Evolutionary conservation across 2,797 vertebrate species (phyloP).

Genomic region (Phalanger gymnotis): DNA sequence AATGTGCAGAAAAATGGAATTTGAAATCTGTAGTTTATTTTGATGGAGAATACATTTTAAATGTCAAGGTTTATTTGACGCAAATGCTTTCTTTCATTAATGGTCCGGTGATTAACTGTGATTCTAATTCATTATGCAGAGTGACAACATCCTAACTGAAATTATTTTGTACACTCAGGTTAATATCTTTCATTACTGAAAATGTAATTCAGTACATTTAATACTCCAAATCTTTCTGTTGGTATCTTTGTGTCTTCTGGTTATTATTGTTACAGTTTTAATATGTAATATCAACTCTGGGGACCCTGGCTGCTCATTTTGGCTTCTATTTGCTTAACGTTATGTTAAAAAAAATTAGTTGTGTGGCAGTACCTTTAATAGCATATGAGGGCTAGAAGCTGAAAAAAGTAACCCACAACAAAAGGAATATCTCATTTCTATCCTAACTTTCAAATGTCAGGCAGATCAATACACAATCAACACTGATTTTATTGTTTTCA

Average conservation of each 20-base stretch:
- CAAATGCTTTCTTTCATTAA: constrained; percentile 46
- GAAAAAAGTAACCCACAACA: constrained; percentile 39
- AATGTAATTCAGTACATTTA: constrained; percentile 53
- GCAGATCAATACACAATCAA: constrained; percentile 37
- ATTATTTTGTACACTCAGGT: constrained; percentile 57
- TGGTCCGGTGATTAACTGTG: constrained; percentile 39
- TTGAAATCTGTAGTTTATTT: constrained; percentile 47
- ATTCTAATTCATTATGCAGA: constrained; percentile 48
- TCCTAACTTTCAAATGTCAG: constrained; percentile 53
- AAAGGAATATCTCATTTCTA: constrained; percentile 48
- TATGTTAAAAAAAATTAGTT: constrained; percentile 47
- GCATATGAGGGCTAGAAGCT: constrained; percentile 38
- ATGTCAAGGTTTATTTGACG: constrained; percentile 36
- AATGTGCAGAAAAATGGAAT: constrained; percentile 44
- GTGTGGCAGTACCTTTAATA: constrained; percentile 15
- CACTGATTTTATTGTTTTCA: constrained; percentile 42
- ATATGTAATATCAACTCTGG: constrained; percentile 46
- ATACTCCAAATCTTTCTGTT: constrained; percentile 50
- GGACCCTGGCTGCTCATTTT: constrained; percentile 8
- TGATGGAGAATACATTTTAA: constrained; percentile 49
- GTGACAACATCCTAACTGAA: constrained; percentile 45
- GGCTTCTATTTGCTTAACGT: constrained; percentile 31
- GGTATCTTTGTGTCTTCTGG: constrained; percentile 40
- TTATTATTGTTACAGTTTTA: constrained; percentile 39
- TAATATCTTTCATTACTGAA: constrained; percentile 63